These are phyloP conservation scores for Lasioglossum zephyrum DNA, from an alignment of 2,888 invertebrate species.

Conservation along the genomic window DNA sequence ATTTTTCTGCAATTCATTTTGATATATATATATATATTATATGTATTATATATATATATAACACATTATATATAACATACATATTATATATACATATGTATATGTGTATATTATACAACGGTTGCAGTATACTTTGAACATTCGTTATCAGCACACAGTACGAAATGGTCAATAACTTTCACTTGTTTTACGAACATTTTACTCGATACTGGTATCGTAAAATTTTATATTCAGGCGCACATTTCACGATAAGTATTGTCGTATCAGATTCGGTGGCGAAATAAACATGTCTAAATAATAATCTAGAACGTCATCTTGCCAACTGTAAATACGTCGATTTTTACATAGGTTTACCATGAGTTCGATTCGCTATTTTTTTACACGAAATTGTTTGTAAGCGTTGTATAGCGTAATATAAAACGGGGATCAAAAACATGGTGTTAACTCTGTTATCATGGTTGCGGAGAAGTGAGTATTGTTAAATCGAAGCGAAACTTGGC, in stretches of 20 bases:
- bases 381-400: slow-evolving; percentile 9
- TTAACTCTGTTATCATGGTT: not conserved
- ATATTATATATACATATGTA: not conserved
- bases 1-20: slow-evolving; percentile 40
- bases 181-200: slow-evolving; percentile 16
- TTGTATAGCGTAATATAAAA: slow-evolving; percentile 13
- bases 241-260: slow-evolving; percentile 1
- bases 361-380: slow-evolving; percentile 16
- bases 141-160: slow-evolving; percentile 33
- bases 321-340: slow-evolving; percentile 35
- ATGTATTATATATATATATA: not conserved
- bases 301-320: not conserved
- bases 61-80: not conserved
- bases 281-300: not conserved
- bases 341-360: not conserved
- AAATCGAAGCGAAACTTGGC: not conserved
- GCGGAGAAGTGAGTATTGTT: not conserved
- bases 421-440: slow-evolving; percentile 10
- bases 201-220: not conserved
- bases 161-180: slow-evolving; percentile 28
- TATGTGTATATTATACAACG: slow-evolving; percentile 6
- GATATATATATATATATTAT: not conserved
- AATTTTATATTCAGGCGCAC: not conserved
- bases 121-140: slow-evolving; percentile 22
- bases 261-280: not conserved